Evolutionary conservation across 1,140 invertebrate genomes (phyloP).

Genomic region (Drosophila albomicans): DNA sequence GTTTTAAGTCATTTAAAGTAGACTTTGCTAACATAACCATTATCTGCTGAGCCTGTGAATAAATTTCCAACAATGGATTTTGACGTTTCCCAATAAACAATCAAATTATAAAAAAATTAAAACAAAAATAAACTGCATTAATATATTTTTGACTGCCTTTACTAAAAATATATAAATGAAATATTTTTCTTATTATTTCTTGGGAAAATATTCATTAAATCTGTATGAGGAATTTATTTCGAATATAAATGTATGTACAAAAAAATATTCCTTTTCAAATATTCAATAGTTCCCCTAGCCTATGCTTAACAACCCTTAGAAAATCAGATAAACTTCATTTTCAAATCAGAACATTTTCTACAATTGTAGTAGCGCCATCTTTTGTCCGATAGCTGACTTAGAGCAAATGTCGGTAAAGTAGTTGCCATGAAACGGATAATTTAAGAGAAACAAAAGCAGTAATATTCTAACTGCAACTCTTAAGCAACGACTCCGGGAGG

Average conservation of each 20-base stretch:
- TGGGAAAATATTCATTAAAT: too few species aligned
- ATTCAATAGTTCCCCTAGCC: background rate
- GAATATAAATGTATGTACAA: background rate
- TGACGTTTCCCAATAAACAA: too few species aligned
- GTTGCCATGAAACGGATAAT: constrained; percentile 64
- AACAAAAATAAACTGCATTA: too few species aligned
- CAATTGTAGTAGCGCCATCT: constrained; percentile 61
- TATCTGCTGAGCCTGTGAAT: too few species aligned
- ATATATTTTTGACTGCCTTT: too few species aligned
- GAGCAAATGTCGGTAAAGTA: constrained; percentile 55
- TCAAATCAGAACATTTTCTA: constrained; percentile 2
- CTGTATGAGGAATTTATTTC: too few species aligned
- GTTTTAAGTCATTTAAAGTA: too few species aligned
- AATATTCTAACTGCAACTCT: constrained; percentile 55
- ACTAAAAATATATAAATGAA: too few species aligned
- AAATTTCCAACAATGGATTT: too few species aligned
- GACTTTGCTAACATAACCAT: too few species aligned
- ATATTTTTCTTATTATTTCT: too few species aligned
- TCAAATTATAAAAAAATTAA: too few species aligned
- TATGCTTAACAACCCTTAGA: constrained; percentile 9
- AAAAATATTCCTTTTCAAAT: background rate
- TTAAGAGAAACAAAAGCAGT: constrained; percentile 64
- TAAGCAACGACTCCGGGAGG: constrained; percentile 40
- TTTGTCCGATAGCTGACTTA: constrained; percentile 43
- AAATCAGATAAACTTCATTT: constrained; percentile 3